Base-by-base conservation (phyloP, 2,113 vertebrate species). In the Notothenia rossii region DNA sequence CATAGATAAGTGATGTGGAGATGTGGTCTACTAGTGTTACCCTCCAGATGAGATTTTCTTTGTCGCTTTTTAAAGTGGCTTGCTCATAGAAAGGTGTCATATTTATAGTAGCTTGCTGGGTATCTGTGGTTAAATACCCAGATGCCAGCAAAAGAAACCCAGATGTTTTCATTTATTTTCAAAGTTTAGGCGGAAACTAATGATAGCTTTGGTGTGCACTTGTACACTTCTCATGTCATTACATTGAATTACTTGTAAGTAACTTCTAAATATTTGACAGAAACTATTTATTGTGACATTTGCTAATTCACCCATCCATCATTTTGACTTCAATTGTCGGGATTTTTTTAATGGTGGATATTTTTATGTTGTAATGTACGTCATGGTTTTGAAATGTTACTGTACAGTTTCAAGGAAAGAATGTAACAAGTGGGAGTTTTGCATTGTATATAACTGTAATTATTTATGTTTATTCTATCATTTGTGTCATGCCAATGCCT, bases 401-500 rank as follows among this genome's bases (percentile, higher is more conserved):
- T 93, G 89, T 94, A 92, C 87, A 94, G 91, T 88, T 84, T 88
- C 79, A 83, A 90, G 64, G 91, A 91, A 93, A 90, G 92, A 94
- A 92, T 94, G 94, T 94, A 94, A 90, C 82, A 86, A 82, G 81
- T 76, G 69, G 77, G 89, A 87, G 89, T 90, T 93, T 88, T 92
- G 82, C 92, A 91, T 93, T 98, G 97, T 98, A 98, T 96, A 98
- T 98, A 98, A 94, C 85, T 98, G 96, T 98, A 98, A 97, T 97
- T 97, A 98, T 97, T 98, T 98, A 95, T 96, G 97, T 98, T 95
- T 89, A 90, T 94, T 88, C 86, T 95, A 94, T 96, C 92, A 96
- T 98, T 97, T 98, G 96, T 98, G 98, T 94, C 97, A 98, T 98
- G 98, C 95, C 95, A 96, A 98, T 96, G 96, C 97, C 95, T 97